These are phyloP conservation scores for Prinia subflava DNA, from an alignment of 2,113 vertebrate species.

Conservation along the genomic window DNA sequence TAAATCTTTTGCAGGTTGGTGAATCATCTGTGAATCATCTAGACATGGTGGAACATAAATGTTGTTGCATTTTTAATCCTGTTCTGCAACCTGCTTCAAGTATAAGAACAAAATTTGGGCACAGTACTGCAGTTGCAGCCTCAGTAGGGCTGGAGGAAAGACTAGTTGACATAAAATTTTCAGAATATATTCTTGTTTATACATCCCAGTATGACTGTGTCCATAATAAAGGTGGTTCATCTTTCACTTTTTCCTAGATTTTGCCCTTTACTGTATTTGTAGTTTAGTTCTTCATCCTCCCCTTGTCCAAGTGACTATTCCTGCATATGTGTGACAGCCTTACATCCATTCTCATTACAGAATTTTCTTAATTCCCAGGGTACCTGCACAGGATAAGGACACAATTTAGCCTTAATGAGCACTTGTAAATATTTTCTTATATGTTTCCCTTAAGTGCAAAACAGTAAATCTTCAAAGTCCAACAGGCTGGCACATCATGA, in stretches of 20 bases:
- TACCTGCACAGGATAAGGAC: not conserved
- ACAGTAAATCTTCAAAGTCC: conserved; percentile 35
- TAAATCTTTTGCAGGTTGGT: not conserved
- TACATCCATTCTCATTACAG: conserved; percentile 30
- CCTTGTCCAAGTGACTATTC: not conserved
- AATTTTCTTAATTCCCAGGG: not conserved
- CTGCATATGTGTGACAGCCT: not conserved
- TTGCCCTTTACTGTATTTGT: not conserved
- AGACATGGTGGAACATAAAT: not conserved
- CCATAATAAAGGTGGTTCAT: not conserved
- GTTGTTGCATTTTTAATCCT: not conserved
- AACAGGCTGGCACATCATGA: not conserved
- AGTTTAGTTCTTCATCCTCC: not conserved
- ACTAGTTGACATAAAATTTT: not conserved
- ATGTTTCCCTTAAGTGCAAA: conserved; percentile 8
- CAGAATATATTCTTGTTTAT: not conserved
- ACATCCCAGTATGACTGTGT: not conserved
- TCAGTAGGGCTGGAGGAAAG: not conserved
- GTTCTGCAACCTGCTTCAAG: not conserved
- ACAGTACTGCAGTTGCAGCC: not conserved
- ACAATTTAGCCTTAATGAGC: conserved; percentile 41
- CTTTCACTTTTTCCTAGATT: not conserved
- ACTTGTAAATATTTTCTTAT: conserved; percentile 51
- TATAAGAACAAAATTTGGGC: not conserved
- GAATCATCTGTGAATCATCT: not conserved